Base-by-base conservation (phyloP, 2,113 vertebrate genomes). In the Nannospalax galili region DNA sequence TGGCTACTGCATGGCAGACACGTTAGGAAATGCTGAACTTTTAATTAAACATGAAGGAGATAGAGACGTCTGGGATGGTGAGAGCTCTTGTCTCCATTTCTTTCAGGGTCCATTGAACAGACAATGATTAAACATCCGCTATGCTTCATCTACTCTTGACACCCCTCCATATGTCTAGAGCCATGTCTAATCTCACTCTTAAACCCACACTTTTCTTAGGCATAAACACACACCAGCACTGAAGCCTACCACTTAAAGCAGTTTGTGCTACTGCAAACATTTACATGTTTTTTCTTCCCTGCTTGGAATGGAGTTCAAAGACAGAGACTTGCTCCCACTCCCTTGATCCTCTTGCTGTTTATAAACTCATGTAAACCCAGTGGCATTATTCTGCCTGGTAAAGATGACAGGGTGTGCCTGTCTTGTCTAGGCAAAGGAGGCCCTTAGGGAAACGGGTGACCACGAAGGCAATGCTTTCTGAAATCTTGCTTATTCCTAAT, bases 281-380 rank as follows among this genome's bases (percentile, higher is more conserved):
- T 93, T 92, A 85, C 67, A 26, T 82, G 84, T 52, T 73, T 91
- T 94, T 78, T 78, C 79, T 92, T 95, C 95, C 77, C 95, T 52
- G 92, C 42, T 0, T 15, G 48, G 69, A 92, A 81, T 0, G 2
- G 7, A 81, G 11, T 32, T 87, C 67, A 84, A 88, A 93, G 88
- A 70, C 1, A 0, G 19, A 2, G 88, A 8, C 48, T 96, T 60
- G 77, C 24, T 95, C 82, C 86, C 22, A 42, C 60, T 81, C 81
- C 86, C 35, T 48, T 2, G 1, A 20, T 42, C 9, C 73, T 65
- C 56, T 91, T 16, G 52, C 52, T 64, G 60, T 80, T 97, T 88
- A 88, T 80, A 79, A 52, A 48, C 0, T 1, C 0, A 0, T n/a
- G 56, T 19, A 52, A 94, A 85, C 40, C 32, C 17, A 0, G 0